phyloP scores from a whole-genome alignment of 2,113 vertebrate species.

The Chaetorhynchus papuensis region DNA sequence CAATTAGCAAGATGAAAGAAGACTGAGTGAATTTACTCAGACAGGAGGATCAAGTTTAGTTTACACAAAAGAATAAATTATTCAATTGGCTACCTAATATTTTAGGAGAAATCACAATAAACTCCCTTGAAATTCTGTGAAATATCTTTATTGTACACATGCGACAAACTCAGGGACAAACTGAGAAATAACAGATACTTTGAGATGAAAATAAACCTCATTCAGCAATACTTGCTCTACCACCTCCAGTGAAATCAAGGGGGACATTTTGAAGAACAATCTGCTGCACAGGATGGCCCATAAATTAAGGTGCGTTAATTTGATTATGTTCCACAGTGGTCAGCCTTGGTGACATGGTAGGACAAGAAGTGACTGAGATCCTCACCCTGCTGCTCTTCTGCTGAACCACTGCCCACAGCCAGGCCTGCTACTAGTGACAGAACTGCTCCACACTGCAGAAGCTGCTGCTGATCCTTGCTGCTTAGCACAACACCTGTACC shows the following conservation, averaged over 20 bases:
- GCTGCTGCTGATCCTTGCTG: background rate
- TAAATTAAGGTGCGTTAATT: background rate
- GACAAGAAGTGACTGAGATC: background rate
- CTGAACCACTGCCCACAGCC: fast-evolving
- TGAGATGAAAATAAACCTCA: background rate
- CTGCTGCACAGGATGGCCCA: background rate
- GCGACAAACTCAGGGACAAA: background rate
- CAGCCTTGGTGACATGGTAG: background rate
- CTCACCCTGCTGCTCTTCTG: background rate
- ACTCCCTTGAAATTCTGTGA: background rate
- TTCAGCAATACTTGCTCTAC: background rate
- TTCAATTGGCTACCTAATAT: background rate
- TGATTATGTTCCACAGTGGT: background rate
- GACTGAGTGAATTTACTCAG: background rate
- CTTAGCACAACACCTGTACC: background rate
- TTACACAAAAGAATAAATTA: background rate
- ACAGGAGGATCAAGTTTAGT: background rate
- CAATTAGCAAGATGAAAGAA: background rate
- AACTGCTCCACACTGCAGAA: fast-evolving
- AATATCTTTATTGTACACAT: background rate
- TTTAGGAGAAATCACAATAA: background rate
- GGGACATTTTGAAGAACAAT: background rate
- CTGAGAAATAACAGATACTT: background rate
- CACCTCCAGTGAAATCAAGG: background rate
- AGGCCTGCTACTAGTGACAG: background rate